phyloP scores from a whole-genome alignment of 2,888 invertebrate genomes.

The Ectemnius lituratus region DNA sequence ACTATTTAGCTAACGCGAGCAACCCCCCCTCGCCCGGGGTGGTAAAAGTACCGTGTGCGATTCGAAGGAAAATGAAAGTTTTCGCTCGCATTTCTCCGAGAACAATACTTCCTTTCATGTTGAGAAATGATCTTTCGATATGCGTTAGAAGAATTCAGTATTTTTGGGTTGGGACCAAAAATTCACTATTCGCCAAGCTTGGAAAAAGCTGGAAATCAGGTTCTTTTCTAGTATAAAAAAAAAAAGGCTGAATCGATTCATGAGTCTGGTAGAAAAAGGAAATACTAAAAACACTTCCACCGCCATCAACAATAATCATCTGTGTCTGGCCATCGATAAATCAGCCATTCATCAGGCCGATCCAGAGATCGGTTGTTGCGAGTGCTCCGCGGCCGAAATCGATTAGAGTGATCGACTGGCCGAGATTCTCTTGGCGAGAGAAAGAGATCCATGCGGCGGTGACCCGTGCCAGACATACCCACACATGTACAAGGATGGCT shows the following conservation, averaged over 20 bases:
- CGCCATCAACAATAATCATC: constrained; percentile 71
- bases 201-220: constrained; percentile 22
- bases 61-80: too few relatives aligned
- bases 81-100: too few relatives aligned
- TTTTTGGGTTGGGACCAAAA: too few relatives aligned
- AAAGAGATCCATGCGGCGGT: constrained; percentile 21
- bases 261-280: not conserved
- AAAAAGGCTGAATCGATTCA: constrained; percentile 58
- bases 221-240: not conserved
- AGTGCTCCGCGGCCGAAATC: constrained; percentile 58
- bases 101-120: too few relatives aligned
- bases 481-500: constrained; percentile 33
- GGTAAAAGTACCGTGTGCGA: too few relatives aligned
- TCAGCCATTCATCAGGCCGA: constrained; percentile 70
- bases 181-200: too few relatives aligned
- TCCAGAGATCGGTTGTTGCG: constrained; percentile 64
- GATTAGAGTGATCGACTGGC: constrained; percentile 72
- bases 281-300: constrained; percentile 34
- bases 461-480: constrained; percentile 15
- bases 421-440: constrained; percentile 22
- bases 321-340: constrained; percentile 68
- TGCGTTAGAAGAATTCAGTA: too few relatives aligned
- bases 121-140: too few relatives aligned
- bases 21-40: not conserved
- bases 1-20: constrained; percentile 12